phyloP scores from a whole-genome alignment of 2,797 vertebrate genomes.

The Miichthys miiuy region DNA sequence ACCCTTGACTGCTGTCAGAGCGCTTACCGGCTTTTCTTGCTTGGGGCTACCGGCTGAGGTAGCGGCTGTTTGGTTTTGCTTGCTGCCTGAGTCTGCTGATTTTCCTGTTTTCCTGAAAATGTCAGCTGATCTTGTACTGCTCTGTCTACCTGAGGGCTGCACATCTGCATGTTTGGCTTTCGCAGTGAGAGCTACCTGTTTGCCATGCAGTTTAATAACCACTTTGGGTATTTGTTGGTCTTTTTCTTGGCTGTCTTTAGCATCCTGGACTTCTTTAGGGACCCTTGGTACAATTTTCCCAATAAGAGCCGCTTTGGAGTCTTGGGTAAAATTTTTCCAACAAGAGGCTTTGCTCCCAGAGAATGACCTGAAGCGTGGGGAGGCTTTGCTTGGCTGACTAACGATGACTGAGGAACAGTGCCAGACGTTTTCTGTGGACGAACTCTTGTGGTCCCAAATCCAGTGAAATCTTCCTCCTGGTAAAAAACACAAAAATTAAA shows the following conservation, averaged over 20 bases:
- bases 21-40: slow-evolving; percentile 59
- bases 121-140: slow-evolving; percentile 30
- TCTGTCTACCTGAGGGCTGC: slow-evolving; percentile 45
- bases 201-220: slow-evolving; percentile 67
- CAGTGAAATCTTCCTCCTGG: slow-evolving; percentile 88
- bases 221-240: slow-evolving; percentile 63
- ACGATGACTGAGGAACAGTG: slow-evolving; percentile 38
- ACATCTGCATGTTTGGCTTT: slow-evolving; percentile 45
- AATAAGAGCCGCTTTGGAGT: slow-evolving; percentile 54
- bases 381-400: slow-evolving; percentile 57
- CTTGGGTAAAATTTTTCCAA: slow-evolving; percentile 73
- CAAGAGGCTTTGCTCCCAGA: slow-evolving; percentile 66
- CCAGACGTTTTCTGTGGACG: slow-evolving; percentile 51
- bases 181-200: slow-evolving; percentile 53
- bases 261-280: slow-evolving; percentile 55
- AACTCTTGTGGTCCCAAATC: slow-evolving; percentile 84
- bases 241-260: slow-evolving; percentile 38
- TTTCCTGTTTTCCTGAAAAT: slow-evolving; percentile 35
- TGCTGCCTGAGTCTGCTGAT: slow-evolving; percentile 28
- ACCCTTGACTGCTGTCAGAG: slow-evolving; percentile 60
- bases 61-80: slow-evolving; percentile 62
- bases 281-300: slow-evolving; percentile 73
- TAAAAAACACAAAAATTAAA: slow-evolving; percentile 33
- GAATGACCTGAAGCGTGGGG: slow-evolving; percentile 67
- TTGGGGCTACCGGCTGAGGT: slow-evolving; percentile 61